These are phyloP conservation scores for Helarctos malayanus DNA, from an alignment of 2,797 vertebrate genomes.

Conservation along the genomic window DNA sequence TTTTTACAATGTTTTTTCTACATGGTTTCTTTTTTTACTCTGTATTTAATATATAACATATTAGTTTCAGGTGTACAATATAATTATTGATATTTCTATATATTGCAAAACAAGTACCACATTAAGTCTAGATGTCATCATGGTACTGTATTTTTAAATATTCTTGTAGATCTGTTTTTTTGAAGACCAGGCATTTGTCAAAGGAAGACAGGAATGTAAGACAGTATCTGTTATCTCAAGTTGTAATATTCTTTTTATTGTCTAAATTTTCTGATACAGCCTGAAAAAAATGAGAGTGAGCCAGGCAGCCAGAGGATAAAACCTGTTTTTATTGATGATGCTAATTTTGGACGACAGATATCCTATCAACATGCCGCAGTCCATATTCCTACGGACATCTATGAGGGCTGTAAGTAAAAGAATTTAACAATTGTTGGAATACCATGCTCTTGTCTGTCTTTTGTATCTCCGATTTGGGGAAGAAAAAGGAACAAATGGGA, in stretches of 20 bases:
- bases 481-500: neutral
- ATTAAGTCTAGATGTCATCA: neutral
- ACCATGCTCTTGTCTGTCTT: neutral
- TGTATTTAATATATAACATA: neutral
- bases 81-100: neutral
- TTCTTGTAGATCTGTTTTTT: neutral
- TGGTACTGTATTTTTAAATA: neutral
- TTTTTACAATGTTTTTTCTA: neutral
- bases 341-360: slow-evolving; percentile 94
- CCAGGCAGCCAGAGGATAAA: slow-evolving; percentile 94
- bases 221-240: neutral
- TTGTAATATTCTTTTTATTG: slow-evolving; percentile 80
- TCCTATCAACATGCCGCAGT: slow-evolving; percentile 98
- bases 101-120: neutral
- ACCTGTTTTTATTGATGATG: slow-evolving; percentile 96
- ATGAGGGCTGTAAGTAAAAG: slow-evolving; percentile 97
- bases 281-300: slow-evolving; percentile 96
- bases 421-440: neutral
- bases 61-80: neutral
- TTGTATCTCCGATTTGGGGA: neutral
- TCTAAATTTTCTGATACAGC: slow-evolving; percentile 88
- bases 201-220: neutral
- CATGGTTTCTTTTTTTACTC: neutral
- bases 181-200: neutral
- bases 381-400: slow-evolving; percentile 99